Conservation (phyloP, 1,140 invertebrate species). For the Cyclargus thomasi region DNA sequence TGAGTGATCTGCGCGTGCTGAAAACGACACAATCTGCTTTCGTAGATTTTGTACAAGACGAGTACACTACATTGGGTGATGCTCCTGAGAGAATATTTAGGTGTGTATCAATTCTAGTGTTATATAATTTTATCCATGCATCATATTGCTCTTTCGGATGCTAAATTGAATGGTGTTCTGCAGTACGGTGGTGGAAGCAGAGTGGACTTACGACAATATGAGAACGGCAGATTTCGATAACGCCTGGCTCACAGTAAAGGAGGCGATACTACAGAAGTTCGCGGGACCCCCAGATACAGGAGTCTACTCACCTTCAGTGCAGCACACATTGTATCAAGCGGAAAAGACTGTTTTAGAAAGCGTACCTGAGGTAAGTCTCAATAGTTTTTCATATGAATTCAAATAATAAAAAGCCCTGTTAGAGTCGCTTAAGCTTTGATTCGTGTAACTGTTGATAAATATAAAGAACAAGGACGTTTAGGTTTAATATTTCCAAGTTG, state of each 20-base stretch:
- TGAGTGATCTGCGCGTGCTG: slow-evolving; percentile 81
- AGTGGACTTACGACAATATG: slow-evolving; percentile 81
- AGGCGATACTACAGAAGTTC: slow-evolving; percentile 83
- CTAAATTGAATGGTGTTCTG: slow-evolving; percentile 34
- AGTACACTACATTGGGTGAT: slow-evolving; percentile 83
- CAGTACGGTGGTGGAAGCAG: slow-evolving; percentile 82
- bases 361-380: slow-evolving; percentile 75
- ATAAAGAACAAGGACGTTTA: not conserved
- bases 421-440: not conserved
- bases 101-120: slow-evolving; percentile 28
- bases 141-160: not conserved
- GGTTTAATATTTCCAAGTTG: not conserved
- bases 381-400: slow-evolving; percentile 11
- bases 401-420: not conserved
- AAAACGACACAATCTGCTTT: slow-evolving; percentile 88
- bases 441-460: too few species aligned
- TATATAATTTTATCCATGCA: too few species aligned
- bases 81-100: slow-evolving; percentile 81
- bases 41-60: slow-evolving; percentile 84
- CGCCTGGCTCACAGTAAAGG: slow-evolving; percentile 80
- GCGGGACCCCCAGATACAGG: slow-evolving; percentile 81
- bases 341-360: slow-evolving; percentile 80
- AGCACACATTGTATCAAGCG: slow-evolving; percentile 83
- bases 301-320: slow-evolving; percentile 83
- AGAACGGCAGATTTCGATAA: slow-evolving; percentile 79